Evolutionary conservation across 2,888 invertebrate genomes (phyloP).

Genomic region (Drosophila lutescens): DNA sequence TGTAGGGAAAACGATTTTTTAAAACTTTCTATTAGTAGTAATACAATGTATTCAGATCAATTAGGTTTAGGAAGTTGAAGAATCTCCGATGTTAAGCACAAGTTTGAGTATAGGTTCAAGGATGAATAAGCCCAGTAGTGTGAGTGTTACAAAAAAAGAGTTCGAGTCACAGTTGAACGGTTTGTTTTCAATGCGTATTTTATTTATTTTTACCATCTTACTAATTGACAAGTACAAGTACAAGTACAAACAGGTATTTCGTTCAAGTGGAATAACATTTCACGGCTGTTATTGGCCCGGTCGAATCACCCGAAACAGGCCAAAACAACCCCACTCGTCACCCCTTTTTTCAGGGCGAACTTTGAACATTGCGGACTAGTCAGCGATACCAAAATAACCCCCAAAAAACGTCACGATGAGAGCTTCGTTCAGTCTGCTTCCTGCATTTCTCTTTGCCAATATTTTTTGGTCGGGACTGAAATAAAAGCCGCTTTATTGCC

Average conservation of each 20-base stretch:
- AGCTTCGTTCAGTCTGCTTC: constrained; percentile 25
- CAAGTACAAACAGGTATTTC: constrained; percentile 54
- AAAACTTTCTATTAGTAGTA: too few relatives aligned
- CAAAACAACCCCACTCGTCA: constrained; percentile 18
- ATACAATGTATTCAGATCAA: too few relatives aligned
- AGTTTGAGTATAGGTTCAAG: neutral
- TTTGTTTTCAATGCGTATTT: constrained; percentile 27
- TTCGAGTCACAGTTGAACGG: neutral
- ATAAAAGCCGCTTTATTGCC: constrained; percentile 33
- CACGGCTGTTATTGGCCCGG: constrained; percentile 27
- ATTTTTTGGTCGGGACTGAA: constrained; percentile 7
- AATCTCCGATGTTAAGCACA: too few relatives aligned
- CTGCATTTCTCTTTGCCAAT: constrained; percentile 34
- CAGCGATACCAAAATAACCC: constrained; percentile 51
- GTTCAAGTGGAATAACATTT: constrained; percentile 43
- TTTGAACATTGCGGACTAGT: constrained; percentile 40
- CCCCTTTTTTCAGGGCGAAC: constrained; percentile 33
- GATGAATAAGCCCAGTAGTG: neutral
- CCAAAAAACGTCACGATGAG: constrained; percentile 51
- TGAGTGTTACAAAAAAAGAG: neutral
- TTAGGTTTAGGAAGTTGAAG: too few relatives aligned
- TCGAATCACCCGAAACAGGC: constrained; percentile 10
- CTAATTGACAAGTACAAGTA: constrained; percentile 53
- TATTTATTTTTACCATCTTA: constrained; percentile 62
- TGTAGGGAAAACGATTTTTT: too few relatives aligned